These are phyloP conservation scores for Trachelus iudaicus DNA, from an alignment of 2,888 invertebrate genomes.

Conservation along the genomic window DNA sequence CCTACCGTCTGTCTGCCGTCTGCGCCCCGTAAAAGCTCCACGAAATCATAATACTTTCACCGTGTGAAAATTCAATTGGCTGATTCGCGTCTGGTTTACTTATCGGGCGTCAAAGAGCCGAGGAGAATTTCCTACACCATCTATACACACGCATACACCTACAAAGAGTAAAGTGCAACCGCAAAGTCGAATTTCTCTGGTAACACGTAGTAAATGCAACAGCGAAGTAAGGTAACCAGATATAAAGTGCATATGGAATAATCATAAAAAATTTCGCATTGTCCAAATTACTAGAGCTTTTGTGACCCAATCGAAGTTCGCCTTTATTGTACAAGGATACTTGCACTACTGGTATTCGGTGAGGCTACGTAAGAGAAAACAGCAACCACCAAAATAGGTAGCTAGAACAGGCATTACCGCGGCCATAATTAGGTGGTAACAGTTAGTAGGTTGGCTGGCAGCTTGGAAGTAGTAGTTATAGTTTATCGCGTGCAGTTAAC, in stretches of 20 bases:
- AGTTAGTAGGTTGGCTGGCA: constrained; percentile 40
- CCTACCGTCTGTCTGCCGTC: constrained; percentile 34
- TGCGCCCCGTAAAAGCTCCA: constrained; percentile 29
- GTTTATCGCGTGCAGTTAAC: constrained; percentile 45
- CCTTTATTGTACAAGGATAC: neutral
- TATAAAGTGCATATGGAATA: too few relatives aligned
- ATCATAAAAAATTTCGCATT: neutral
- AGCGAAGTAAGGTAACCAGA: neutral
- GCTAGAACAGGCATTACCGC: constrained; percentile 31
- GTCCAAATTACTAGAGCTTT: neutral
- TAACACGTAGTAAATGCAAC: neutral
- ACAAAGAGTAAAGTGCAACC: neutral
- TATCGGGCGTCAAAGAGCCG: neutral
- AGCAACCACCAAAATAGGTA: constrained; percentile 26
- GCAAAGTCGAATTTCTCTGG: neutral
- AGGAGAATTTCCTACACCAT: neutral
- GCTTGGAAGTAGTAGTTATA: constrained; percentile 35
- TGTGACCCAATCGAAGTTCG: neutral
- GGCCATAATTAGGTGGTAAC: constrained; percentile 47
- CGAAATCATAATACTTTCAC: neutral
- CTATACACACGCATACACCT: too few relatives aligned
- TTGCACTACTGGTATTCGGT: neutral
- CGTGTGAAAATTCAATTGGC: neutral
- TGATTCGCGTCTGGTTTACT: neutral
- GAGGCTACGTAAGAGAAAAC: neutral